Conservation (phyloP, 2,113 vertebrate genomes). For the Microtus montanus region DNA sequence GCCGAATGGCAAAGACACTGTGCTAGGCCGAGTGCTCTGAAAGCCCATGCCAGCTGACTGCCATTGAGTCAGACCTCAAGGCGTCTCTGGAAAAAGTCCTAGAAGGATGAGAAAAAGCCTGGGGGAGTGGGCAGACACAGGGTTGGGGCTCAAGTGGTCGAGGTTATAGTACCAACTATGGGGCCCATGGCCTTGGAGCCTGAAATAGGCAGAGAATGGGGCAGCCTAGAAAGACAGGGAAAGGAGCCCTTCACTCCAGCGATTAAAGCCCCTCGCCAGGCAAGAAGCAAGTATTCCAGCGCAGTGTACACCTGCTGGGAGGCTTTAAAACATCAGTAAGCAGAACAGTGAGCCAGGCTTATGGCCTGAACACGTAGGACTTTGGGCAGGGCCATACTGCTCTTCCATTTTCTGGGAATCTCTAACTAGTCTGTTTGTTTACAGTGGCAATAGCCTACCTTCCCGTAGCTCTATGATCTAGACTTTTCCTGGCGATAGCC, state of each 20-base stretch:
- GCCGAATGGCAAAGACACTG: not conserved
- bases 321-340: no score
- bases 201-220: not conserved
- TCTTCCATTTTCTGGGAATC: not conserved
- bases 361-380: not conserved
- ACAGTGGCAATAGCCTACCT: not conserved
- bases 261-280: not conserved
- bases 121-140: not conserved
- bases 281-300: not conserved
- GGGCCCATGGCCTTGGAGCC: not conserved
- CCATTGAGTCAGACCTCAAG: not conserved
- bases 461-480: not conserved
- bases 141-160: not conserved
- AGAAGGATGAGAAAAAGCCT: not conserved
- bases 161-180: not conserved
- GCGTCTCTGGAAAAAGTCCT: not conserved
- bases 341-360: not conserved
- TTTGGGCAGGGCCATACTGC: not conserved
- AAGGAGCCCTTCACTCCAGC: not conserved
- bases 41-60: not conserved
- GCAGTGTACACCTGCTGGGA: not conserved
- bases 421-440: not conserved
- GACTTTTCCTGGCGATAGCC: not conserved
- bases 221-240: not conserved
- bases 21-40: not conserved